These are phyloP conservation scores for Nomada ferruginata DNA, from an alignment of 2,888 invertebrate genomes.

Conservation along the genomic window DNA sequence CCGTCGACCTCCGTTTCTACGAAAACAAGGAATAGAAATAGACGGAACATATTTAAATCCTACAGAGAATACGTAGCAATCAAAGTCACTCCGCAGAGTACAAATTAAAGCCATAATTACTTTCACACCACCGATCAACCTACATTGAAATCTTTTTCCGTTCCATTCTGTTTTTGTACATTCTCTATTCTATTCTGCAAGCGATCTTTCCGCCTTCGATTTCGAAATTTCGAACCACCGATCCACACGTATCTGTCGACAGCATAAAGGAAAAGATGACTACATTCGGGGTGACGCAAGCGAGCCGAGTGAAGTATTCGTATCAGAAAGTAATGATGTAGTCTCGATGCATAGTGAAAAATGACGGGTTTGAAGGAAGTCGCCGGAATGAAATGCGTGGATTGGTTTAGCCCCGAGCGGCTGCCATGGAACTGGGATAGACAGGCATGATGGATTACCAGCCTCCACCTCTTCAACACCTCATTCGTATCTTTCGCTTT, in stretches of 20 bases:
- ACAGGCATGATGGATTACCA: slow-evolving; percentile 83
- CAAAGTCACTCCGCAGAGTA: neutral
- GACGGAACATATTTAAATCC: too few relatives aligned
- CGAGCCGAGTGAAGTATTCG: slow-evolving; percentile 57
- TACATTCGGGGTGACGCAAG: slow-evolving; percentile 21
- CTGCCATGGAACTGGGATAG: slow-evolving; percentile 79
- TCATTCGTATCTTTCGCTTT: slow-evolving; percentile 58
- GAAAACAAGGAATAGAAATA: too few relatives aligned
- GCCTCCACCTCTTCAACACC: slow-evolving; percentile 70
- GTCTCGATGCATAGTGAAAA: slow-evolving; percentile 78
- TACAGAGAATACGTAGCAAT: neutral
- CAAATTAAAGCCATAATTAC: neutral
- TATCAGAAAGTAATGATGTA: slow-evolving; percentile 81
- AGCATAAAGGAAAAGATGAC: slow-evolving; percentile 8
- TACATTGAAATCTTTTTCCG: neutral
- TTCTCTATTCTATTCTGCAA: neutral
- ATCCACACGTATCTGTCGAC: slow-evolving; percentile 30
- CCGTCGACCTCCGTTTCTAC: too few relatives aligned
- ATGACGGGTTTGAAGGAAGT: slow-evolving; percentile 81
- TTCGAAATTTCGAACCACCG: neutral
- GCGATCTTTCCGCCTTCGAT: neutral
- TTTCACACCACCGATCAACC: neutral
- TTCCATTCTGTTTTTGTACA: neutral
- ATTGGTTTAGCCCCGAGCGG: slow-evolving; percentile 82
- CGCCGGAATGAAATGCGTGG: slow-evolving; percentile 83